Conservation (phyloP, 2,113 vertebrate species). For the Fregata magnificens region DNA sequence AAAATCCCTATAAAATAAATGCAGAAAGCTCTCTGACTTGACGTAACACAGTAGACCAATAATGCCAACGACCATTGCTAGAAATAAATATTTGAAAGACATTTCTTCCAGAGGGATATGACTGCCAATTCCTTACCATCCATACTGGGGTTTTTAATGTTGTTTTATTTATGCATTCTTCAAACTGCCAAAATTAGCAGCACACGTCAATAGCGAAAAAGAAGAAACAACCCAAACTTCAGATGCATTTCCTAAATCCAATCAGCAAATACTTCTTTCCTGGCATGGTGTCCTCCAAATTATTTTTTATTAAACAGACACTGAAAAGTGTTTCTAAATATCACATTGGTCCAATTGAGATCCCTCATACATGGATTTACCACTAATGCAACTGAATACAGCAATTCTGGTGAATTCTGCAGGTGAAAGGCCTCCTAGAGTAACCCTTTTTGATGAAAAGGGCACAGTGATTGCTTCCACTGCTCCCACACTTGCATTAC, state of each 20-base stretch:
- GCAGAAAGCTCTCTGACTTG: neutral
- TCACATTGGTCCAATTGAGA: neutral
- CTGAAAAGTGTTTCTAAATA: neutral
- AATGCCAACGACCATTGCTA: neutral
- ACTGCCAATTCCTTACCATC: neutral
- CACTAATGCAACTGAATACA: neutral
- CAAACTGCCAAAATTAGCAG: neutral
- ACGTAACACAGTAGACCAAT: neutral
- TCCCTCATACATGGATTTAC: neutral
- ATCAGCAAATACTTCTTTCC: neutral
- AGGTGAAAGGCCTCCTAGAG: neutral
- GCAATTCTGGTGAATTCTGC: neutral
- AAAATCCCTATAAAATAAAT: neutral
- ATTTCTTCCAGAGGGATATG: neutral
- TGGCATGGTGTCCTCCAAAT: neutral
- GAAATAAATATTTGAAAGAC: neutral
- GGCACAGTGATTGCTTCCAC: neutral
- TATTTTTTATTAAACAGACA: neutral
- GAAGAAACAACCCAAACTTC: neutral
- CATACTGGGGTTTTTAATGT: neutral
- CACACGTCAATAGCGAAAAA: neutral
- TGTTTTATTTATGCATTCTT: neutral
- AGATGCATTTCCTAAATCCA: neutral
- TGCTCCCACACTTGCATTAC: neutral
- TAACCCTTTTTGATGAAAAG: neutral